Percentiles rank a stretch among this genome's conserved stretches.
Evolutionary conservation across 2,113 vertebrate species (phyloP).

Genomic region (Chamaea fasciata): DNA sequence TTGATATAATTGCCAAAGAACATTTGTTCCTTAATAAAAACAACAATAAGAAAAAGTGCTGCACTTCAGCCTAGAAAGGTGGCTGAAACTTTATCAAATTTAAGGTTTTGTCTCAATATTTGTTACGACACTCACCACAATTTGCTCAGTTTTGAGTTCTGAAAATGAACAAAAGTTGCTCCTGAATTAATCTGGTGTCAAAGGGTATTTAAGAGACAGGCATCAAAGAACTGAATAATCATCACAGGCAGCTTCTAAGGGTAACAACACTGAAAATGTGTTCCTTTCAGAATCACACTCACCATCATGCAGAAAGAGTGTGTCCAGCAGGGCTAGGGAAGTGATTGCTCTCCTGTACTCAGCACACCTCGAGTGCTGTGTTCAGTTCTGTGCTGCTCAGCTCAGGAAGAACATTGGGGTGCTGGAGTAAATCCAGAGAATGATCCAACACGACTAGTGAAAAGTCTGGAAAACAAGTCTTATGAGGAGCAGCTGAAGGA

Average conservation of each 20-base stretch:
- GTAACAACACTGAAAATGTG: neutral
- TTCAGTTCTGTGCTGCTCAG: neutral
- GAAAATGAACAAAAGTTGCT: neutral
- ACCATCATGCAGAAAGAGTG: neutral
- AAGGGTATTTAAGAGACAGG: neutral
- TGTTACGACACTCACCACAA: neutral
- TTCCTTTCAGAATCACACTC: neutral
- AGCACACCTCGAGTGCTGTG: neutral
- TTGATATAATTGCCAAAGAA: neutral
- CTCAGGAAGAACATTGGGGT: neutral
- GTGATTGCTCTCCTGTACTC: neutral
- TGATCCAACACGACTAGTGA: neutral
- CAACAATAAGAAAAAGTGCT: neutral
- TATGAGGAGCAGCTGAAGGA: neutral
- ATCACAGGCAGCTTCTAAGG: neutral
- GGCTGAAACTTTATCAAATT: neutral
- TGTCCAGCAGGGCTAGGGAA: neutral
- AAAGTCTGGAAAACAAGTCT: neutral
- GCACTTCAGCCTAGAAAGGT: neutral
- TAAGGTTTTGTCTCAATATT: neutral
- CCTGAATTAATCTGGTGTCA: neutral
- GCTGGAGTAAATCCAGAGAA: neutral
- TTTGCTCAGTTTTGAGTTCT: neutral
- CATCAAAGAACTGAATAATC: neutral
- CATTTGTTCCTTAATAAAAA: constrained; percentile 8